Base-by-base conservation (phyloP, 2,113 vertebrate genomes). In the Anhinga anhinga region DNA sequence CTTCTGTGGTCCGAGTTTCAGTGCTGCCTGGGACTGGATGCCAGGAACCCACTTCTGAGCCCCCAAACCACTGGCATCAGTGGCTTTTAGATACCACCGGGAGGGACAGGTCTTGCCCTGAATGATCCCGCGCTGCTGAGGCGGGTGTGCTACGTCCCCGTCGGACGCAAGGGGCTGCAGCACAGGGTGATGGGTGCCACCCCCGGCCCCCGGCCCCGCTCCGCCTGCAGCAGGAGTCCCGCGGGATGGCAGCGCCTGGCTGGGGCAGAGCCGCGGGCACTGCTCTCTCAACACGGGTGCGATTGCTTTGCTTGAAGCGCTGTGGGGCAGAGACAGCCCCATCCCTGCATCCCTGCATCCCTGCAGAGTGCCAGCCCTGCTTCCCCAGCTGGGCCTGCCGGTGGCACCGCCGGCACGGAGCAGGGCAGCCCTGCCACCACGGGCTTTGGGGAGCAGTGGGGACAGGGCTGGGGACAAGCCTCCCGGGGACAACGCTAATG, bases 111-210 rank as follows among this genome's bases (percentile, higher is more conserved):
- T 38, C 82, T 62, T 36, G 50, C 44, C 67, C 36, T 2, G 2
- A 19, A 5, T 0, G 1, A 4, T 2, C 8, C 34, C 0, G 1
- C 0, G 3, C 78, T 56, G 71, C 72, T 4, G 86, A 23, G 63
- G 50, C 53, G 4, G 52, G 36, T 3, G 49, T 0, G 2, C 9
- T 5, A 2, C 2, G 0, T 40, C 49, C 76, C 32, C 1, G 11
- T 2, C 0, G 5, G 83, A 1, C 7, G 59, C 55, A 1, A n/a
- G 69, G 62, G 38, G 53, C 69, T 40, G 82, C 66, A 10, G 70
- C 42, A 5, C 38, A 0, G 66, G 34, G 67, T 3, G 26, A 4
- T 3, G 2, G 34, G 15, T 38, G 53, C 6, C 22, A 18, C 23
- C 18, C 20, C 0, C 5, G 40, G 22, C 1, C 10, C 34, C 69